These are phyloP conservation scores for cattle (Bos taurus) DNA, from an alignment of 2,113 vertebrate genomes.

Conservation along the genomic window ARS-UCD2.0 NC_037337.1:64518001-64518500, in stretches of 20 bases:
- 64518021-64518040: not conserved
- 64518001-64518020: slow-evolving; percentile 10
- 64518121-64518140: not conserved
- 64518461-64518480: not conserved
- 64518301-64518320: not conserved
- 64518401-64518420: too few relatives aligned
- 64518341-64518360: not conserved
- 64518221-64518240: not conserved
- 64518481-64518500: not conserved
- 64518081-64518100: not conserved
- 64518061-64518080: not conserved
- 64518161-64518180: not conserved
- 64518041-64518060: not conserved
- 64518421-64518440: too few relatives aligned
- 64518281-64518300: not conserved
- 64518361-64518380: not conserved
- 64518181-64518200: not conserved
- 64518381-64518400: not conserved
- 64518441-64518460: not conserved
- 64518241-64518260: not conserved
- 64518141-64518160: not conserved
- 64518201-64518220: not conserved
- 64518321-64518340: not conserved
- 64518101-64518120: not conserved
- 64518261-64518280: not conserved